Conservation (phyloP, 2,797 vertebrate genomes). For the Micropoecilia bifurca region DNA sequence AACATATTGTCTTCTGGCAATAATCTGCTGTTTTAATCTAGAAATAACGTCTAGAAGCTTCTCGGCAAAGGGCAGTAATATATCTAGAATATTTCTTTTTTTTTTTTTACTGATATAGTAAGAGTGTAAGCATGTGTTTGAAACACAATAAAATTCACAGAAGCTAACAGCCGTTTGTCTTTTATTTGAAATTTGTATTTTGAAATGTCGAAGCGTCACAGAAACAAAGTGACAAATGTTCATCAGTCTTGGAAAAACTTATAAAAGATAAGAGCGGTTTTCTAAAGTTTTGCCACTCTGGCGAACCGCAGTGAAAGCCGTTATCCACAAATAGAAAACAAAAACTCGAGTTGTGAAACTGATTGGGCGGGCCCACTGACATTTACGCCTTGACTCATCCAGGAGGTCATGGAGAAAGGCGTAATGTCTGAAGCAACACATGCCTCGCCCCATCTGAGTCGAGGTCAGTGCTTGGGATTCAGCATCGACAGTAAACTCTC, state of each 20-base stretch:
- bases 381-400: no score
- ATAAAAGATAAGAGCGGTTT: no score
- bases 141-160: conserved; percentile 15
- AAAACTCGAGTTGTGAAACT: not conserved
- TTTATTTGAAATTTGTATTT: not conserved
- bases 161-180: not conserved
- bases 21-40: conserved; percentile 29
- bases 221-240: not conserved
- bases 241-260: not conserved
- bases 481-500: not conserved
- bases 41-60: not conserved
- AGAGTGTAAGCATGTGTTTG: not conserved
- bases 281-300: not conserved
- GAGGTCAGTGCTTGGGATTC: not conserved
- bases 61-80: not conserved
- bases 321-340: not conserved
- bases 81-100: not conserved
- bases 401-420: not conserved
- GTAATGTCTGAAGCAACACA: no score
- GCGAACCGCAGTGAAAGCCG: not conserved
- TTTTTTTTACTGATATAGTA: not conserved
- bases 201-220: not conserved
- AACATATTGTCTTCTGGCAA: conserved; percentile 48
- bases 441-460: not conserved
- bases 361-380: not conserved